phyloP scores from a whole-genome alignment of 1,140 invertebrate genomes.

The Chrysomallon squamiferum region DNA sequence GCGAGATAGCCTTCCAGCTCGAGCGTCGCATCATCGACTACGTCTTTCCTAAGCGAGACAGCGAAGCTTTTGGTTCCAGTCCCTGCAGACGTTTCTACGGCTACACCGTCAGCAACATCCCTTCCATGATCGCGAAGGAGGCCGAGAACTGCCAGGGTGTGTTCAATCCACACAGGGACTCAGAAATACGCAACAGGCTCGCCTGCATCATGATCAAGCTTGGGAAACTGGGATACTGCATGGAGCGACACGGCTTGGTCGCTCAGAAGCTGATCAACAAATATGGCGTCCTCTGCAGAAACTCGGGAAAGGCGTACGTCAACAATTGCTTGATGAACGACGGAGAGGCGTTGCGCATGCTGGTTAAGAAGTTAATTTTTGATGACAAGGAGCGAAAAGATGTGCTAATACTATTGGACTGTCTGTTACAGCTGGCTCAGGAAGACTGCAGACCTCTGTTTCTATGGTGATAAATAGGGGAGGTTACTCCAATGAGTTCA shows the following conservation, averaged over 20 bases:
- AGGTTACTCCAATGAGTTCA: too few relatives aligned
- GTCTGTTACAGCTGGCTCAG: slow-evolving; percentile 35
- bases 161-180: slow-evolving; percentile 15
- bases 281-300: slow-evolving; percentile 36
- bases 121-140: slow-evolving; percentile 37
- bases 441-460: slow-evolving; percentile 39
- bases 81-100: slow-evolving; percentile 34
- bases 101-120: slow-evolving; percentile 40
- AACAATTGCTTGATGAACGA: slow-evolving; percentile 25
- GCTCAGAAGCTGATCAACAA: slow-evolving; percentile 45
- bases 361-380: slow-evolving; percentile 27
- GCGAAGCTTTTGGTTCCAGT: neutral
- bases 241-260: slow-evolving; percentile 33
- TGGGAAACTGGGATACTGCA: slow-evolving; percentile 24
- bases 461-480: slow-evolving; percentile 28
- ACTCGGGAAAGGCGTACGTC: slow-evolving; percentile 20
- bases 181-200: slow-evolving; percentile 27
- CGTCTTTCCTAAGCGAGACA: slow-evolving; percentile 14
- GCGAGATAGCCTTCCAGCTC: slow-evolving; percentile 31
- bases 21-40: slow-evolving; percentile 34
- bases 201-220: slow-evolving; percentile 25
- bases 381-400: slow-evolving; percentile 23
- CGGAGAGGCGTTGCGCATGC: slow-evolving; percentile 16
- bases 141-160: slow-evolving; percentile 9
- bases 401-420: slow-evolving; percentile 35